Percentiles rank a stretch among this genome's conserved stretches.
Evolutionary conservation across 2,888 invertebrate species (phyloP).

Genomic region (Brachyptera risi): DNA sequence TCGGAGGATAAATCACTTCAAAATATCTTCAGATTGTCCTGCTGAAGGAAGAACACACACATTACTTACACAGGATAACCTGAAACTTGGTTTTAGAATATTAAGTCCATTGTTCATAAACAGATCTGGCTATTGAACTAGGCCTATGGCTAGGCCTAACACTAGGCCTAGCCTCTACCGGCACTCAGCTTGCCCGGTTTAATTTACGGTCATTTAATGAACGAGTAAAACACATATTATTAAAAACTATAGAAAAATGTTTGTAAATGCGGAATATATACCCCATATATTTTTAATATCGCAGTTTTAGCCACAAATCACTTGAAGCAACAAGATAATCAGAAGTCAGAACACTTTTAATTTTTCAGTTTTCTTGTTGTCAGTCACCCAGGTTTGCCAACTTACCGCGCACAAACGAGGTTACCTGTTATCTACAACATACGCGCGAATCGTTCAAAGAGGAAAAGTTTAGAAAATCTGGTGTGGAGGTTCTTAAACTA

Average conservation of each 20-base stretch:
- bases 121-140: background rate
- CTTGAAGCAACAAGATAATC: too few species aligned
- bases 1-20: background rate
- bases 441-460: too few species aligned
- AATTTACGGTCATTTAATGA: slow-evolving; percentile 13
- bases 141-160: background rate
- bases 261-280: slow-evolving; percentile 15
- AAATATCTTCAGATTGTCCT: too few species aligned
- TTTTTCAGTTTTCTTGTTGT: too few species aligned
- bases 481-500: too few species aligned
- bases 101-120: slow-evolving; percentile 14
- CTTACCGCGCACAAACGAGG: too few species aligned
- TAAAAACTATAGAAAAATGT: slow-evolving; percentile 7
- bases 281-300: slow-evolving; percentile 1
- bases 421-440: too few species aligned
- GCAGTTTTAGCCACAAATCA: background rate
- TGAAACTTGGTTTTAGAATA: background rate
- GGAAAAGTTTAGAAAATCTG: too few species aligned
- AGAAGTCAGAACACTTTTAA: too few species aligned
- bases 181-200: slow-evolving; percentile 7
- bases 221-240: background rate
- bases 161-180: background rate
- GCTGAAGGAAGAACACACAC: slow-evolving; percentile 13
- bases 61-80: slow-evolving; percentile 5
- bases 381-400: too few species aligned